A percentile compares a stretch with the other conserved stretches of the same genome.
These are phyloP conservation scores for Rhagoletis zephyria DNA, from an alignment of 1,140 invertebrate species.

Conservation along the genomic window DNA sequence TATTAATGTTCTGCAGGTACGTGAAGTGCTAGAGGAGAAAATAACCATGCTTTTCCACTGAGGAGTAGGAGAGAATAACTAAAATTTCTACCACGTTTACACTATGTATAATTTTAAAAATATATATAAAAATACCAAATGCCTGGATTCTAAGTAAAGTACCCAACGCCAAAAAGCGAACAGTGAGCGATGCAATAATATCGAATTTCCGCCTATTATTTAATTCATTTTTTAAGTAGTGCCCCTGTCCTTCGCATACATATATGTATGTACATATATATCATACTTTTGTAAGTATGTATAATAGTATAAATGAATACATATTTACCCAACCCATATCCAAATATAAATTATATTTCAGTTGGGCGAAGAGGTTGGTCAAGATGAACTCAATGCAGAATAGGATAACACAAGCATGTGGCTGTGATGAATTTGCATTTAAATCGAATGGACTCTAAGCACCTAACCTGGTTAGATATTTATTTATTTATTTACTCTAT, in stretches of 20 bases:
- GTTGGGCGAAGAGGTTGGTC: too few species aligned
- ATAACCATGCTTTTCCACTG: too few species aligned
- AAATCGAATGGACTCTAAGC: constrained; percentile 65
- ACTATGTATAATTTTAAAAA: too few species aligned
- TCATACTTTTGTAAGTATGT: background rate
- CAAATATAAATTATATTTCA: background rate
- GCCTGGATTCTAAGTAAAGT: too few species aligned
- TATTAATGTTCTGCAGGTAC: too few species aligned
- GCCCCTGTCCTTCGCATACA: background rate
- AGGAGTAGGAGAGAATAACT: too few species aligned
- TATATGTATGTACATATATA: too few species aligned
- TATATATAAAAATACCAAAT: too few species aligned
- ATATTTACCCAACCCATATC: background rate
- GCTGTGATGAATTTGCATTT: constrained; percentile 71
- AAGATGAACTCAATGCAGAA: too few species aligned
- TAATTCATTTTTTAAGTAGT: background rate
- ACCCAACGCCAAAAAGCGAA: too few species aligned
- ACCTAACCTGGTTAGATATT: background rate
- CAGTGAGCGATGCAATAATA: background rate
- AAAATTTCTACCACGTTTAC: too few species aligned
- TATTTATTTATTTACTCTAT: constrained; percentile 42
- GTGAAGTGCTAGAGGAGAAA: too few species aligned
- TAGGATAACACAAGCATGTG: background rate
- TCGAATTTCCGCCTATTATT: background rate
- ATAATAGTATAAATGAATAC: background rate